Evolutionary conservation across 2,113 vertebrate species (phyloP), one percentile per base, ranked within the genome.

Genomic region (Clarias macrocephalus): DNA sequence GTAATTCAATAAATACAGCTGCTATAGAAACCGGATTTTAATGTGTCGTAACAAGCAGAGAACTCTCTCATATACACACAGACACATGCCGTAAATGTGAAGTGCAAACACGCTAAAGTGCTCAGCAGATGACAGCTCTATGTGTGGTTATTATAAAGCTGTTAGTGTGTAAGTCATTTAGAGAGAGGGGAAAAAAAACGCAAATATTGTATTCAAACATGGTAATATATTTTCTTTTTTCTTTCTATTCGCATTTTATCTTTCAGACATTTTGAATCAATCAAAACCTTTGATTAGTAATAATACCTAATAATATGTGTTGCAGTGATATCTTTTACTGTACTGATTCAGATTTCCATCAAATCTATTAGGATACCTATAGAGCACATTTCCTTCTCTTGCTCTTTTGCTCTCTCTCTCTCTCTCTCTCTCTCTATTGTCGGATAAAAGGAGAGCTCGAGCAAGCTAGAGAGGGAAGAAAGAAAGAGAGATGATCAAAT

Each of bases 1-100:
- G 89, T 93, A 92, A 93, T 94, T 95, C 94, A 95, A 95, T 95
- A 94, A 94, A 95, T 94, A 92, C 92, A 94, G 93, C 93, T 91
- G 93, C 93, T 95, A 92, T 93, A 91, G 92, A 91, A 89, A 80
- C 91, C 89, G 91, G 92, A 91, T 93, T 94, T 93, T 93, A 92
- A 93, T 91, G 92, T 94, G 94, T 93, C 91, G 91, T 92, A 93
- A 94, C 89, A 90, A 80, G 87, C 92, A 87, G 91, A 94, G 92
- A 92, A 93, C 89, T 86, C 87, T 83, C 88, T 86, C 81, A 33
- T 54, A 28, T 37, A 52, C 80, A 77, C 66, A 85, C 57, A 86
- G 52, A 52, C 87, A 81, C 84, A 66, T 81, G 30, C 52, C 57
- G 13, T 28, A 54, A 76, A 82, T 77, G 59, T 42, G 57, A 81